A percentile compares a stretch with the other conserved stretches of the same genome.
Conservation (phyloP, 2,797 vertebrate species). For the Danio aesculapii region DNA sequence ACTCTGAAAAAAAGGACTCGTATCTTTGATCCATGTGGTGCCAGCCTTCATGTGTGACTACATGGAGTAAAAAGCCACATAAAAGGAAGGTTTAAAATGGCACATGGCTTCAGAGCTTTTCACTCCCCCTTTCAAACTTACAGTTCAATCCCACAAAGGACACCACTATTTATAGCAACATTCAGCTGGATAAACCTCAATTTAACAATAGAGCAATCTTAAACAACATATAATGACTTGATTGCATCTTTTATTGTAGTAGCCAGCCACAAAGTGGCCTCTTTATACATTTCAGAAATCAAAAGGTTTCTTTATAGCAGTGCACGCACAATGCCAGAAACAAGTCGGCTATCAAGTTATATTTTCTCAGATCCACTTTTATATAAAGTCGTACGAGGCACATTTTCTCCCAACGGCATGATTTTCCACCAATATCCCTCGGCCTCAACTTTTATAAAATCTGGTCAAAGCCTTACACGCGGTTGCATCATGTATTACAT, state of each 20-base stretch:
- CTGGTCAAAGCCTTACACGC: conserved; percentile 63
- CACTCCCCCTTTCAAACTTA: not conserved
- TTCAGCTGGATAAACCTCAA: conserved; percentile 31
- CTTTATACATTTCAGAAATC: conserved; percentile 1
- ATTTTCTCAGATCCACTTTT: conserved; percentile 26
- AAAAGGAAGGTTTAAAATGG: conserved; percentile 49
- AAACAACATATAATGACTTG: conserved; percentile 14
- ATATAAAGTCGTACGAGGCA: conserved; percentile 49
- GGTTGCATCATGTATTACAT: conserved; percentile 71
- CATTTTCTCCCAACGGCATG: conserved; percentile 51
- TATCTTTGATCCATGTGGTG: conserved; percentile 56
- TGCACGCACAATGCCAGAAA: conserved; percentile 12
- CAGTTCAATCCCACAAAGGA: conserved; percentile 3
- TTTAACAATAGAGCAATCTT: not conserved
- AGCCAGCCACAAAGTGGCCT: not conserved
- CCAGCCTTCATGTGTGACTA: conserved; percentile 48
- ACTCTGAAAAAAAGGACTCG: conserved; percentile 46
- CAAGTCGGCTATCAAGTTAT: not conserved
- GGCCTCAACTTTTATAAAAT: conserved; percentile 60
- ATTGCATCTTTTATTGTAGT: not conserved
- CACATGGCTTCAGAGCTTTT: conserved; percentile 27
- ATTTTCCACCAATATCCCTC: conserved; percentile 58
- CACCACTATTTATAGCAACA: conserved; percentile 39
- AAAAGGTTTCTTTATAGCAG: conserved; percentile 4
- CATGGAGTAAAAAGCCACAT: conserved; percentile 45